These are phyloP conservation scores for Agrochola macilenta DNA, from an alignment of 2,888 invertebrate species.

Conservation along the genomic window DNA sequence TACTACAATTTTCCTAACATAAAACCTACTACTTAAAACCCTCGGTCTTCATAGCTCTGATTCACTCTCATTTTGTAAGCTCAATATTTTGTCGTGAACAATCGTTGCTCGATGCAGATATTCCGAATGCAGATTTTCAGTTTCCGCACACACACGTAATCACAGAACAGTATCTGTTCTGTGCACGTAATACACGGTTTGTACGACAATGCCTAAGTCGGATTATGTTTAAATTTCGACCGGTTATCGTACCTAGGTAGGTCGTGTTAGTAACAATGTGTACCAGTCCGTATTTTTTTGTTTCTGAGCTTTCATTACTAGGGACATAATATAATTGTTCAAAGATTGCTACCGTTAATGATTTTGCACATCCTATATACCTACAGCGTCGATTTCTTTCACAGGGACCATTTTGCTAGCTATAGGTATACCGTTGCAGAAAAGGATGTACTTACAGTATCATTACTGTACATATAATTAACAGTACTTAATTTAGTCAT, in stretches of 20 bases:
- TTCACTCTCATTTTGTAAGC: constrained; percentile 7
- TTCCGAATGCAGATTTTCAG: constrained; percentile 32
- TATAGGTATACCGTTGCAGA: neutral
- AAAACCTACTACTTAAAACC: neutral
- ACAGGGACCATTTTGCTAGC: neutral
- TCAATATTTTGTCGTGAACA: constrained; percentile 21
- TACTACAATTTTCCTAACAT: neutral
- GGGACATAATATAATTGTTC: neutral
- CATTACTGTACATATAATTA: neutral
- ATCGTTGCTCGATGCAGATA: constrained; percentile 20
- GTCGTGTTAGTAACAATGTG: neutral
- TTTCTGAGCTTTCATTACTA: neutral
- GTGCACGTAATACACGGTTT: neutral
- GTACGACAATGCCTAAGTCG: neutral
- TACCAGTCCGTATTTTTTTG: neutral
- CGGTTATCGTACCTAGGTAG: neutral
- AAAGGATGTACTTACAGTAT: neutral
- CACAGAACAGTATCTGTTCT: too few relatives aligned
- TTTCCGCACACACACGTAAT: too few relatives aligned
- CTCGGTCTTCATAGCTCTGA: neutral
- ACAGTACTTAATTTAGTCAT: too few relatives aligned
- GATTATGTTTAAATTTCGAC: too few relatives aligned
- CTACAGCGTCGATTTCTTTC: neutral
- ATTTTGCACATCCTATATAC: neutral
- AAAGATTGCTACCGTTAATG: neutral